Conservation (phyloP, 2,797 vertebrate genomes). For the Cossypha heuglini region DNA sequence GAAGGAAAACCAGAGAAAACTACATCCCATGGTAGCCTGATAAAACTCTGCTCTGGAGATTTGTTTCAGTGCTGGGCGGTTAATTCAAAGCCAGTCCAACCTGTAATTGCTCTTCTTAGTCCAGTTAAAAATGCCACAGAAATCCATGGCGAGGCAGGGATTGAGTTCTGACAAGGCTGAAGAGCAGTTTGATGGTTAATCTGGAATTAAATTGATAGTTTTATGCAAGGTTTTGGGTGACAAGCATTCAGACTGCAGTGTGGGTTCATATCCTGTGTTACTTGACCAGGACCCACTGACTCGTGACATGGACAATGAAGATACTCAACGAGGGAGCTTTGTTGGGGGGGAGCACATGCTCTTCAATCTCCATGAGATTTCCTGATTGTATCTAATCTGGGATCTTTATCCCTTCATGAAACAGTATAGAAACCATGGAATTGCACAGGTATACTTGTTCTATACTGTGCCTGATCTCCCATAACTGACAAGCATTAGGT, state of each 20-base stretch:
- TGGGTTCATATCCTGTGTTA: neutral
- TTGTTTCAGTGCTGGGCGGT: neutral
- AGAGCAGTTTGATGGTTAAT: neutral
- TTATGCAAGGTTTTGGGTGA: neutral
- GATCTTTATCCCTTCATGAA: neutral
- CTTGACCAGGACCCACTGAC: neutral
- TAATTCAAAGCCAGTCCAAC: neutral
- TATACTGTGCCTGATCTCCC: neutral
- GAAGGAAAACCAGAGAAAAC: neutral
- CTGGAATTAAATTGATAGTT: neutral
- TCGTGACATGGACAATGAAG: neutral
- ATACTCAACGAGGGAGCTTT: rapidly evolving
- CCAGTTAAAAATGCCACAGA: neutral
- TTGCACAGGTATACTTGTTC: neutral
- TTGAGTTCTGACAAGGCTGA: neutral
- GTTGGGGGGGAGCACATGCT: rapidly evolving
- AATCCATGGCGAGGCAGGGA: neutral
- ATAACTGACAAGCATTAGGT: neutral
- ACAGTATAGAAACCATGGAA: neutral
- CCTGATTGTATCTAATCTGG: neutral
- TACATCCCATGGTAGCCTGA: neutral
- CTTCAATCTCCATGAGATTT: neutral
- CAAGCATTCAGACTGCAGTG: neutral
- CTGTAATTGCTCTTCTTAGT: neutral
- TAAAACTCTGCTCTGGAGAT: neutral